A percentile compares a stretch with the other conserved stretches of the same genome.
phyloP scores from a whole-genome alignment of 2,888 invertebrate species.

The Pseudococcus longispinus region DNA sequence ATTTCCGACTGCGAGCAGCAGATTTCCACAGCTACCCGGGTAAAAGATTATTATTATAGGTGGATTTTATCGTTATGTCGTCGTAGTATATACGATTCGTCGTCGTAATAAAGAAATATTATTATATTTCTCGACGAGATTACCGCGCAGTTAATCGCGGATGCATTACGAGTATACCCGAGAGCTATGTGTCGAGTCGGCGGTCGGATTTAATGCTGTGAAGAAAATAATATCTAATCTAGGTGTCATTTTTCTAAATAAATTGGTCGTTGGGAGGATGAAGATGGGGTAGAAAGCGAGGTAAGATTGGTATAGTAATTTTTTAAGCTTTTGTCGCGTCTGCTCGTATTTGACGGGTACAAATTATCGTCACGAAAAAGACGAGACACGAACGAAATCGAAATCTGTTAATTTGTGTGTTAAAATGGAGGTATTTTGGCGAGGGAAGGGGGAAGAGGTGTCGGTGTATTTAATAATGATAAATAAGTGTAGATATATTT shows the following conservation, averaged over 20 bases:
- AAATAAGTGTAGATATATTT: no score
- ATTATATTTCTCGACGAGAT: slow-evolving; percentile 9
- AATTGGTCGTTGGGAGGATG: background rate
- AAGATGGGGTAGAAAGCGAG: background rate
- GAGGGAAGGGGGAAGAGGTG: no score
- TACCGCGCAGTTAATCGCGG: background rate
- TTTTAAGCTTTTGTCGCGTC: background rate
- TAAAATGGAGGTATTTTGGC: background rate
- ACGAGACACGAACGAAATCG: background rate
- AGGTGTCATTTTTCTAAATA: background rate
- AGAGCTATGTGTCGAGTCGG: background rate
- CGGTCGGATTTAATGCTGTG: background rate
- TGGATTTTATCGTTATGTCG: background rate
- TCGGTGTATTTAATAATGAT: no score
- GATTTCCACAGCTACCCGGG: background rate
- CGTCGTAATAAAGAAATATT: background rate
- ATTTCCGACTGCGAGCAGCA: background rate
- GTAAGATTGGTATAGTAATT: background rate
- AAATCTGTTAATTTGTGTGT: background rate
- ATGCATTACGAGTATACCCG: background rate
- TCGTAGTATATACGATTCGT: background rate
- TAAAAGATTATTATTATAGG: background rate
- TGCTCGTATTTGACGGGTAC: background rate
- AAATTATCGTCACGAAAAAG: background rate
- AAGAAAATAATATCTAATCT: background rate